Base-by-base conservation (phyloP, 2,888 invertebrate genomes). In the Stenodera caucasica region DNA sequence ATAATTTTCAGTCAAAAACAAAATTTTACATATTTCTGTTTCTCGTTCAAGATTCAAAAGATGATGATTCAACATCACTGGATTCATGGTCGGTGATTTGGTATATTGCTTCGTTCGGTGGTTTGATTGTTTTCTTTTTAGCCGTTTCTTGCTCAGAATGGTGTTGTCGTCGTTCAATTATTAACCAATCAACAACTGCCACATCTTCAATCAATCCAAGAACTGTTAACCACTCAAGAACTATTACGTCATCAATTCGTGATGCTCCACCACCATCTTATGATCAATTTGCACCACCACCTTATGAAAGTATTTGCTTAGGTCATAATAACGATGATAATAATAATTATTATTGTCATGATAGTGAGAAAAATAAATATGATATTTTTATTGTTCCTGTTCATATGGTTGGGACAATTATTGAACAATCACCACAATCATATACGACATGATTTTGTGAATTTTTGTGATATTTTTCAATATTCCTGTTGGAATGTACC, bases 41-140 rank as follows among this genome's bases (percentile, higher is more conserved):
- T n/a, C n/a, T n/a, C n/a, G n/a, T n/a, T n/a, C n/a, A n/a, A n/a
- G 15, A 11, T 18, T 18, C 8, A 2, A 18, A 18, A 9, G 3
- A 11, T 9, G 3, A 40, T 15, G 2, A 1, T 1, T 6, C 45
- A 12, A 18, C 11, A 18, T 11, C 80, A 0, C 67, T 82, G 68
- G 83, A 84, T 68, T 82, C 84, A 0, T 84, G 84, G 84, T 84
- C 84, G 26, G 82, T 85, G 55, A 79, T 84, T 6, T 84, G 84
- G 84, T 85, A 85, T 78, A 81, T 85, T 53, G 84, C 84, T 2
- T 84, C 84, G 1, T 84, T 85, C 68, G 84, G 84, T 4, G 84
- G 84, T 1, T 75, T 85, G 18, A 83, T 85, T 2, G 81, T 82
- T 5, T 84, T 84, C 73, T 85, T 85, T 74, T 77, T 85, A 35